Evolutionary conservation across 1,140 invertebrate genomes (phyloP).

Genomic region (Drosophila ohnishii): DNA sequence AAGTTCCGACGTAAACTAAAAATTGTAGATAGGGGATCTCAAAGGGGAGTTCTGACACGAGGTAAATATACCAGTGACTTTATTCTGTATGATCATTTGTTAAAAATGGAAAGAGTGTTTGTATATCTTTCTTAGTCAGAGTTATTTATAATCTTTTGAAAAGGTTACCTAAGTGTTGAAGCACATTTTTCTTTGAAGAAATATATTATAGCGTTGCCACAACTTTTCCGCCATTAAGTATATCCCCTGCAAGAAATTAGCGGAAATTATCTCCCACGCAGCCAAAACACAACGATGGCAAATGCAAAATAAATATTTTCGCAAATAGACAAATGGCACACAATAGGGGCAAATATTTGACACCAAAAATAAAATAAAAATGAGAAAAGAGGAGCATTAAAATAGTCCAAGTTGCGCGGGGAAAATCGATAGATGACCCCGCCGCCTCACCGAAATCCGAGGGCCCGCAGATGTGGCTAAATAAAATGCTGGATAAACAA

Average conservation of each 20-base stretch:
- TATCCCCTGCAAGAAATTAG: conserved; percentile 31
- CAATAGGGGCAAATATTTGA: conserved; percentile 40
- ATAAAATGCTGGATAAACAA: conserved; percentile 52
- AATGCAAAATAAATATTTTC: conserved; percentile 41
- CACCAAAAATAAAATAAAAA: conserved; percentile 5
- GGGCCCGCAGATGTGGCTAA: conserved; percentile 31
- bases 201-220: neutral
- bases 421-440: conserved; percentile 36
- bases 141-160: no score
- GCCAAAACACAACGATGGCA: conserved; percentile 13
- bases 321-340: conserved; percentile 23
- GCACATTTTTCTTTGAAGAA: neutral
- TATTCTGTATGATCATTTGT: neutral
- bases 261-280: conserved; percentile 18
- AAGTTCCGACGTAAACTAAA: neutral
- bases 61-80: neutral
- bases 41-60: neutral
- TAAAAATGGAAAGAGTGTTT: neutral
- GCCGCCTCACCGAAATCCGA: neutral
- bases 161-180: no score
- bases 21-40: neutral
- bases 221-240: neutral
- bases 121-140: no score
- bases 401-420: conserved; percentile 19
- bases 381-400: conserved; percentile 2